Base-by-base conservation (phyloP, 2,113 vertebrate genomes). In the Apus apus region DNA sequence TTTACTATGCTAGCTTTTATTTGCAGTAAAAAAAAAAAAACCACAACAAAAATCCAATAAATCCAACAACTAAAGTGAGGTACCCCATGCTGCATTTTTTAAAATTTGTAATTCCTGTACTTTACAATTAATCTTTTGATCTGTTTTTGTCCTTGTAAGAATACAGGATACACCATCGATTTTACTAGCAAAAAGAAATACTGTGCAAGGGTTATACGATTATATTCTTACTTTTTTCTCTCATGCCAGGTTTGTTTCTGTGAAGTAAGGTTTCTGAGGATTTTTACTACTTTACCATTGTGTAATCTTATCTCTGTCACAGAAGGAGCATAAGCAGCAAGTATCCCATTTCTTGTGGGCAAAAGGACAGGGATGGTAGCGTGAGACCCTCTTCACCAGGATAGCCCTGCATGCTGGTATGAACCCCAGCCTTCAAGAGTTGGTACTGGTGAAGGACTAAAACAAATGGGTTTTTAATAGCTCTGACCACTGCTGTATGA, bases 31-130 rank as follows among this genome's bases (percentile, higher is more conserved):
- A 61, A 27, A 48, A 17, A 58, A 43, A 61, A 27, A 48, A 18
- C 19, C 46, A 20, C 46, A 48, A 48, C 21, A 22, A 48, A 43
- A 38, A 38, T 38, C n/a, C n/a, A n/a, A n/a, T 13, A 40, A 1
- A 0, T 32, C 75, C n/a, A 62, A 48, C 83, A 73, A 71, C 27
- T 97, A 76, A 96, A 97, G 75, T 80, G 72, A 97, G 74, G 83
- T 94, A 89, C 76, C 72, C 85, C 70, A 67, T 95, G 90, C 95
- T 94, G 92, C 93, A 26, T 97, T 97, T 97, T 43, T 98, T 91
- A 6, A 97, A 93, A 96, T 91, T 97, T 97, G 68, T 97, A 97
- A 77, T 93, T 95, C 75, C 73, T 96, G 74, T 94, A 95, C 77
- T 97, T 96, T 95, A 93, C 62, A 95, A n/a, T 91, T 34, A 92